phyloP scores from a whole-genome alignment of 2,888 invertebrate genomes.

The Dione juno region DNA sequence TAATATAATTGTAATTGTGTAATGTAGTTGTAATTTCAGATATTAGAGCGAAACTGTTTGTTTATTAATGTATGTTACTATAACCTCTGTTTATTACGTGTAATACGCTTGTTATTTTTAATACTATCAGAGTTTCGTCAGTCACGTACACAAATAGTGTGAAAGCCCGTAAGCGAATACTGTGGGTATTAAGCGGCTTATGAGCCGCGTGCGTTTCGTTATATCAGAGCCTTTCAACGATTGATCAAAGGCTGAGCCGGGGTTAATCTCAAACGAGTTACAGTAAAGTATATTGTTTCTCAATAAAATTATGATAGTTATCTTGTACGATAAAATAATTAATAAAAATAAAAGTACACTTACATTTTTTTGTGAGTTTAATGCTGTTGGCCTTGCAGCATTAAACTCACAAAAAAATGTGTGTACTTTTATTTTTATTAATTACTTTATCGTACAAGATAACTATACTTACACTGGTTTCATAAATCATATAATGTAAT shows the following conservation, averaged over 20 bases:
- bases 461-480: no score
- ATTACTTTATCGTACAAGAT: background rate
- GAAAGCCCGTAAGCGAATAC: slow-evolving; percentile 13
- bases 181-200: slow-evolving; percentile 22
- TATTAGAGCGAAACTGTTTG: no score
- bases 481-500: no score
- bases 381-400: no score
- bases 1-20: no score
- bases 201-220: slow-evolving; percentile 19
- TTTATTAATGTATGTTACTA: background rate
- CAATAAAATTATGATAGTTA: background rate
- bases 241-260: slow-evolving; percentile 1
- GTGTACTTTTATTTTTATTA: background rate
- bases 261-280: background rate
- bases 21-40: no score
- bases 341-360: background rate
- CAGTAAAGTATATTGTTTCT: background rate
- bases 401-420: no score
- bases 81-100: background rate
- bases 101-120: slow-evolving; percentile 18
- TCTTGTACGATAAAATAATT: background rate
- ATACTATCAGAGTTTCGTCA: slow-evolving; percentile 22
- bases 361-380: no score
- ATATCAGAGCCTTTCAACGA: slow-evolving; percentile 11
- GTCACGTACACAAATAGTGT: slow-evolving; percentile 27